Evolutionary conservation across 2,113 vertebrate genomes (phyloP), one percentile per base, ranked within the genome.

Genomic region (Pseudorhombus dupliciocellatus): DNA sequence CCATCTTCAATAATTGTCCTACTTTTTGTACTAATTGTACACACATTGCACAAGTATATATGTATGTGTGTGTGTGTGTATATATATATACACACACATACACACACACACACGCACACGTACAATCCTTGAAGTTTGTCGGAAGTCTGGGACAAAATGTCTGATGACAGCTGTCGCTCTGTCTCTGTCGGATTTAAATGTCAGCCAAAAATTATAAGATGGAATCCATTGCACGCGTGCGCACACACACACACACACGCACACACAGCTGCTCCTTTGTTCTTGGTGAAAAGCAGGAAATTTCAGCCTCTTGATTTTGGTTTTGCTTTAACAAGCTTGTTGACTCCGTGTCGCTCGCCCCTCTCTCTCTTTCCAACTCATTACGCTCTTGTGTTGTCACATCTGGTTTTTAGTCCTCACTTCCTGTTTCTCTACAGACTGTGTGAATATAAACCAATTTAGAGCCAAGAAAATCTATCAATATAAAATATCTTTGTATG

Each of bases 221-320:
- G n/a, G n/a, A n/a, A n/a, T n/a, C n/a, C n/a, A n/a, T n/a, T n/a
- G n/a, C n/a, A n/a, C n/a, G n/a, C n/a, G n/a, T n/a, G n/a, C n/a
- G n/a, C 28, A 20, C 34, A 12, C 34, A 37, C 37, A 70, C 30
- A 57, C 24, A 57, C 40, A 48, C 50, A 55, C 53, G 30, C 57
- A 63, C 31, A 62, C 57, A 68, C 50, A 62, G 37, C 50, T 59
- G 48, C 53, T 69, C 66, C 42, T 64, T 69, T 69, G 64, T 67
- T 76, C 65, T 62, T 15, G 14, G 11, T 68, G 37, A 75, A 68
- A 62, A 66, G 34, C 48, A 34, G 65, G 60, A 75, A 53, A 62
- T 68, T 76, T 69, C 57, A 37, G 55, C 42, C 73, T 76, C 69
- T 75, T 63, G 46, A 62, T 16, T 48, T 68, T 56, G 24, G 8